A percentile compares a stretch with the other conserved stretches of the same genome.
These are phyloP conservation scores for Bovichtus diacanthus DNA, from an alignment of 2,797 vertebrate genomes.

Conservation along the genomic window DNA sequence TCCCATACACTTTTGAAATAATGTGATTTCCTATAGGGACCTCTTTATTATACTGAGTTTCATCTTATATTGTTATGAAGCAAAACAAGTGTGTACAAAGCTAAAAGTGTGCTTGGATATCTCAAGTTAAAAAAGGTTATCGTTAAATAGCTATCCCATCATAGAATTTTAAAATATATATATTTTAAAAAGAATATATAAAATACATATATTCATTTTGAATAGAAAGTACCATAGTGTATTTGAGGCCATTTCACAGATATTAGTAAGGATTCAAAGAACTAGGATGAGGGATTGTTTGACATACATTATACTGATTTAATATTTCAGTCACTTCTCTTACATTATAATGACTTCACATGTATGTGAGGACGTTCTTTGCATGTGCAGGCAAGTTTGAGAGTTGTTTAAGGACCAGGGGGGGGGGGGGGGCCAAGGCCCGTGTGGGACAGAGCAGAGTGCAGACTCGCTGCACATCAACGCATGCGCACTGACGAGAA, in stretches of 20 bases:
- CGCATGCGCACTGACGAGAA: conserved; percentile 67
- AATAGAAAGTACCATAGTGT: background rate
- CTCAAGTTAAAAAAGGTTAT: background rate
- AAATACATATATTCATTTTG: background rate
- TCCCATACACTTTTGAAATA: background rate
- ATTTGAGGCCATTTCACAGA: background rate
- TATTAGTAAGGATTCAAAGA: background rate
- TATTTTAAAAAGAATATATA: no score
- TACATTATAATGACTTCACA: background rate
- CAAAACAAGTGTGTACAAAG: background rate
- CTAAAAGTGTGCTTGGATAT: background rate
- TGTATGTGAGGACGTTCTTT: background rate
- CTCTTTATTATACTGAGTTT: background rate
- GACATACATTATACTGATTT: background rate
- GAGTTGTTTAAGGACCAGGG: conserved; percentile 27
- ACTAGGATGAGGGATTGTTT: background rate
- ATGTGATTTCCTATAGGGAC: background rate
- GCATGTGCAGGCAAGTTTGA: conserved; percentile 29
- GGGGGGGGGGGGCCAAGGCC: background rate
- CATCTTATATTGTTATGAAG: background rate
- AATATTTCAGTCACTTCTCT: background rate
- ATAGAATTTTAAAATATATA: no score
- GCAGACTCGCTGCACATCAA: conserved; percentile 30
- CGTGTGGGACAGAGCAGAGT: conserved; percentile 26
- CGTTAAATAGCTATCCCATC: background rate